These are phyloP conservation scores for Cyanoderma ruficeps DNA, from an alignment of 2,113 vertebrate genomes.

Conservation along the genomic window DNA sequence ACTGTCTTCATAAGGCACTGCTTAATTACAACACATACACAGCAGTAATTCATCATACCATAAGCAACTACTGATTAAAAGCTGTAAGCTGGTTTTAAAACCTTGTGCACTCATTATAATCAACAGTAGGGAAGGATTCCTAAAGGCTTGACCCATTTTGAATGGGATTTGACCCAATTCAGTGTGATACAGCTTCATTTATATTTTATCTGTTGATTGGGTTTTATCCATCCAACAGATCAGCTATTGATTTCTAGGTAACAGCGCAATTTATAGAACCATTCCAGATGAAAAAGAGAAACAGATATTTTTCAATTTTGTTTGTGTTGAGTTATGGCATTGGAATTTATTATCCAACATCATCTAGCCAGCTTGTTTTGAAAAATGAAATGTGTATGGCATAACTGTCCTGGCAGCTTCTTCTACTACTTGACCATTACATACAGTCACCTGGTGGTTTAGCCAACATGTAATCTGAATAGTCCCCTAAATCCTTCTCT, in stretches of 20 bases:
- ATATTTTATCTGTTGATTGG: not conserved
- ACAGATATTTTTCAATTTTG: not conserved
- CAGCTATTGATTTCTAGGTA: constrained; percentile 3
- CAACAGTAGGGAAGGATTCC: constrained; percentile 37
- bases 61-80: constrained; percentile 58
- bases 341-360: not conserved
- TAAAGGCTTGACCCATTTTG: constrained; percentile 53
- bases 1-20: not conserved
- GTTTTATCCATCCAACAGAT: constrained; percentile 1
- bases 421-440: not conserved
- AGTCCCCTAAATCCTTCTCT: not conserved
- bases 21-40: constrained; percentile 21
- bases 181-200: not conserved
- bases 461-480: not conserved
- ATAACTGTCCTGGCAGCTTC: not conserved
- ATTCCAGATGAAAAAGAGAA: not conserved
- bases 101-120: constrained; percentile 48
- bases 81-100: constrained; percentile 63
- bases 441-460: not conserved
- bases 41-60: constrained; percentile 36
- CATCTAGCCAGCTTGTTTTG: not conserved
- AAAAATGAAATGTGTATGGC: not conserved
- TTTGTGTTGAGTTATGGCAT: not conserved
- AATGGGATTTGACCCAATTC: constrained; percentile 41
- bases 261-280: not conserved